Base-by-base conservation (phyloP, 2,113 vertebrate genomes). In the Grantiella picta region DNA sequence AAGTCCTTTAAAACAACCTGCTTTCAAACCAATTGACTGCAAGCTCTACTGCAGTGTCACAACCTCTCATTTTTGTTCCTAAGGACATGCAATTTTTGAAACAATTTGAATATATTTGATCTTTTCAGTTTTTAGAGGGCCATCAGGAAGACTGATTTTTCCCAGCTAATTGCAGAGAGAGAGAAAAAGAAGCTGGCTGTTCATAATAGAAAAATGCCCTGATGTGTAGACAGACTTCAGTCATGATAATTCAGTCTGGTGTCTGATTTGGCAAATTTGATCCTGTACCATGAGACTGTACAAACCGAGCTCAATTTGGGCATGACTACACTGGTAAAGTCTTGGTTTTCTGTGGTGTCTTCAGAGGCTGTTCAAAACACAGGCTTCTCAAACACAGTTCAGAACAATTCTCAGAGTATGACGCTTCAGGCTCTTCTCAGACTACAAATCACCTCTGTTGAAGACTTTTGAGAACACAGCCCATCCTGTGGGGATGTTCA, bases 391-490 rank as follows among this genome's bases (percentile, higher is more conserved):
- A 50, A 29, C 19, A 16, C 8, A 35, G 14, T 12, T 65, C 71
- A 28, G 29, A 89, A 53, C 31, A 50, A 11, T 14, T 63, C 72
- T 45, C 63, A 59, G 14, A 7, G 9, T 18, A 15, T 20, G 12
- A 10, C 7, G 11, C 15, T 35, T 77, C 76, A 49, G 19, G n/a
- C 15, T 76, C 59, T 86, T 16, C 50, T 42, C 66, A 77, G n/a
- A 45, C 42, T 0, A 1, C 7, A 23, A 0, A 1, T 56, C 12
- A 45, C 29, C 24, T 27, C 31, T 22, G 17, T 1, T 28, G 21
- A 33, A 75, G 45, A 40, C 27, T 52, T 78, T 54, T 38, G 79
- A 52, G 44, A 86, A 10, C 9, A 4, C 1, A 3, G 22, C 20
- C 38, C 21, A 17, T 81, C 14, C 56, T 50, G 14, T 11, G 12